Base-by-base conservation (phyloP, 2,113 vertebrate species). In the Phocoena phocoena region DNA sequence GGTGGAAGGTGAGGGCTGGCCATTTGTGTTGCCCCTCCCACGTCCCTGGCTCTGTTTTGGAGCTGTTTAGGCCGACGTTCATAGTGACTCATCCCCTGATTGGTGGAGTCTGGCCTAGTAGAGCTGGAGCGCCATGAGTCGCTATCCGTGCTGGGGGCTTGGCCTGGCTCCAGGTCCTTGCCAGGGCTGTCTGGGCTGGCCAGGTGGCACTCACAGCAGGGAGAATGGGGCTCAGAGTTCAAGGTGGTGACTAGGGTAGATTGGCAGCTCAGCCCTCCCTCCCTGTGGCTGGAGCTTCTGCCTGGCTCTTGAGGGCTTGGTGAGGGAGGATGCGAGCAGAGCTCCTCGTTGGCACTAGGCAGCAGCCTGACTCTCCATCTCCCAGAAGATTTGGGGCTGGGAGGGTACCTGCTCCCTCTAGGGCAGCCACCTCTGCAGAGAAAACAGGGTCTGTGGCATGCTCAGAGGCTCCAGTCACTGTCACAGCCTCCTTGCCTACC, bases 91-190 rank as follows among this genome's bases (percentile, higher is more conserved):
- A 1, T 76, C 10, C 81, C 28, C 44, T 73, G 95, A 86, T 91
- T 9, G 28, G 38, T 53, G 20, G 79, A 50, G 38, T 81, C 81
- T 62, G 50, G 67, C 58, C 28, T 85, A 58, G 41, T 12, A 23
- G 33, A 53, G 33, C 33, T 23, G 53, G 76, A 76, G 71, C 44
- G 12, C 44, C 65, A 18, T 11, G 58, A 84, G 38, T 68, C 1
- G 0, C 62, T 14, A 3, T 65, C 68, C 50, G 6, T 23, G 62
- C 55, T 67, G 88, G 70, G 65, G n/a, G 38, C 28, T 44, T 95
- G 92, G 74, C 58, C 71, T 55, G 58, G 80, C 53, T 90, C 91
- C 60, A 20, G 4, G 50, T 92, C 81, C 60, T 73, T 96, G 81
- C 62, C 36, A 31, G 55, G 77, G 86, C 77, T 70, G 60, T 76